Base-by-base conservation (phyloP, 2,113 vertebrate species). In the Ictidomys tridecemlineatus region DNA sequence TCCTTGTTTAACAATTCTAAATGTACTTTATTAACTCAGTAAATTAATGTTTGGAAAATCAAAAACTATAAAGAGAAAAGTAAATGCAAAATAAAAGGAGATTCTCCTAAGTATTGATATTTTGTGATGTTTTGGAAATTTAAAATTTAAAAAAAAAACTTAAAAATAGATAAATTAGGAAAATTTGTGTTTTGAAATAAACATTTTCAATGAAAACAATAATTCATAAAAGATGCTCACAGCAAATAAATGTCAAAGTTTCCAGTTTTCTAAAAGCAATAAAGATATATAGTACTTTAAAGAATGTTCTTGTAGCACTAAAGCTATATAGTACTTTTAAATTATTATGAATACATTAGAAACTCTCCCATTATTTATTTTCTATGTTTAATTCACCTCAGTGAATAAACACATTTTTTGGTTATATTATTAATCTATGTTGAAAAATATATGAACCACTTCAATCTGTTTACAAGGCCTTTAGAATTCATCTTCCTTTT, bases 71-170 rank as follows among this genome's bases (percentile, higher is more conserved):
- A 74, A 7, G 14, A 53, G 20, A 88, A 83, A 87, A 72, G 39
- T 73, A 92, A 63, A 90, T n/a, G 48, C 32, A 86, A 79, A 61
- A 56, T 63, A 84, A 86, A 84, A 4, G 51, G 32, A 86, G 22
- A 85, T 1, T 53, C 30, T 58, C 1, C n/a, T 78, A 85, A 61
- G 10, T 20, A 82, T 24, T 39, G 30, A 45, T 61, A 14, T 4
- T 76, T 53, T 73, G 58, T 95, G 93, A 30, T 91, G 87, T 45
- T 97, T 97, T 93, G 65, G 53, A 92, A 90, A 32, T 97, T 96
- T 76, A 96, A 98, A 97, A 90, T 4, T 85, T 93, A 92, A 30
- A 39, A 67, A 67, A 69, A 67, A 39, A 67, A 77, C 0, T 65
- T 85, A 63, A 89, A 89, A 94, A 39, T 8, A 26, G 12, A 30